Evolutionary conservation across 1,140 invertebrate species (phyloP).

Genomic region (Nasonia longicornis): DNA sequence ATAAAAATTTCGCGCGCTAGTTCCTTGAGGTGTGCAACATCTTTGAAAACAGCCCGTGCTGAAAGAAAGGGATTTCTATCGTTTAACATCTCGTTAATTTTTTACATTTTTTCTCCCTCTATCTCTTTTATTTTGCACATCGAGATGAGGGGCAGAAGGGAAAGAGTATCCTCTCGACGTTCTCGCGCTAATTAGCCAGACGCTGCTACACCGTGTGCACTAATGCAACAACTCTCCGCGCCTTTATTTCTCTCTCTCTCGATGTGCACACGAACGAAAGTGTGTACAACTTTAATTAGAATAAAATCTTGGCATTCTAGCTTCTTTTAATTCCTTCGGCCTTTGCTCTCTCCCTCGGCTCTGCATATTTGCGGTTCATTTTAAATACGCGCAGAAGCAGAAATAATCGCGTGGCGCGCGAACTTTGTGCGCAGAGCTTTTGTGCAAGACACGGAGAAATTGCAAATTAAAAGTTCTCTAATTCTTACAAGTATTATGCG

Average conservation of each 20-base stretch:
- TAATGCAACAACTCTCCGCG: not conserved
- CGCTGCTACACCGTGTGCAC: slow-evolving; percentile 1
- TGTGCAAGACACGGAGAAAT: no score
- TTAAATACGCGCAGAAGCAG: not conserved
- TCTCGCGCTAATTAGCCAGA: slow-evolving; percentile 39
- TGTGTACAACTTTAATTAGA: slow-evolving; percentile 39
- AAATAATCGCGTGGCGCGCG: not conserved
- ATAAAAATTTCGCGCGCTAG: slow-evolving; percentile 5
- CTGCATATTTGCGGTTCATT: slow-evolving; percentile 15
- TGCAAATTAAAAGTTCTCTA: no score
- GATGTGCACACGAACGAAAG: slow-evolving; percentile 4
- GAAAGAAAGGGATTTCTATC: slow-evolving; percentile 6
- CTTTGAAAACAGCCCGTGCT: slow-evolving; percentile 14
- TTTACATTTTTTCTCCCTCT: slow-evolving; percentile 5
- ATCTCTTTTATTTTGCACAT: slow-evolving; percentile 35
- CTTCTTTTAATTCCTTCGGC: slow-evolving; percentile 14
- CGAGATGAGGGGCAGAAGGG: not conserved
- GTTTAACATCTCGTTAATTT: slow-evolving; percentile 9
- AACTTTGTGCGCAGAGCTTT: no score
- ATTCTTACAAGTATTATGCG: no score
- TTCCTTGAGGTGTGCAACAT: not conserved
- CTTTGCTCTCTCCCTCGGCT: not conserved
- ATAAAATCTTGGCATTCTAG: slow-evolving; percentile 22
- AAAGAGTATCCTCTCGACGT: slow-evolving; percentile 8
- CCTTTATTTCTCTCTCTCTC: slow-evolving; percentile 11